phyloP scores from a whole-genome alignment of 2,888 invertebrate species.

The Bugula neritina region DNA sequence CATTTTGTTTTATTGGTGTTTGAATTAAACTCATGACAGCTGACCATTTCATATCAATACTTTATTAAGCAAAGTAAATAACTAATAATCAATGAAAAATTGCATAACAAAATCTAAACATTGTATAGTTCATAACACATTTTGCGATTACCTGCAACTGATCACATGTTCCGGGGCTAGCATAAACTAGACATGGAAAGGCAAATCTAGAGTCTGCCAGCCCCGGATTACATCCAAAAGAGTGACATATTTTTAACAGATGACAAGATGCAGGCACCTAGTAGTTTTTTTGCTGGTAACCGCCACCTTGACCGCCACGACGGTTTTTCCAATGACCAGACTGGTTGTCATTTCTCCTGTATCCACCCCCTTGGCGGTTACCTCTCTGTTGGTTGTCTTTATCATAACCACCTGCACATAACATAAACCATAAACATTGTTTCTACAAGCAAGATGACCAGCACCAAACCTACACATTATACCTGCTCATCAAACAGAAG shows the following conservation, averaged over 20 bases:
- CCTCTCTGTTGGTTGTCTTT: neutral
- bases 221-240: neutral
- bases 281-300: conserved; percentile 26
- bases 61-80: no score
- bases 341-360: conserved; percentile 8
- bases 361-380: neutral
- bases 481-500: no score
- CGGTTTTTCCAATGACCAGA: conserved; percentile 12
- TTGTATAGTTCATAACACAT: no score
- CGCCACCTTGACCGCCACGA: neutral
- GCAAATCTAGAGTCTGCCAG: neutral
- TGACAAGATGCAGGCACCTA: neutral
- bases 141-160: neutral
- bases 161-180: neutral
- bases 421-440: no score
- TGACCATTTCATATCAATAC: no score
- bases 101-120: no score
- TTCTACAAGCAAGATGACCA: no score
- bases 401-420: conserved; percentile 21
- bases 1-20: no score
- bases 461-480: no score
- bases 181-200: neutral
- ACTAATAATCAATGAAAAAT: no score
- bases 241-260: neutral
- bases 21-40: no score